Conservation (phyloP, 2,888 invertebrate genomes). For the Incurvaria masculella region DNA sequence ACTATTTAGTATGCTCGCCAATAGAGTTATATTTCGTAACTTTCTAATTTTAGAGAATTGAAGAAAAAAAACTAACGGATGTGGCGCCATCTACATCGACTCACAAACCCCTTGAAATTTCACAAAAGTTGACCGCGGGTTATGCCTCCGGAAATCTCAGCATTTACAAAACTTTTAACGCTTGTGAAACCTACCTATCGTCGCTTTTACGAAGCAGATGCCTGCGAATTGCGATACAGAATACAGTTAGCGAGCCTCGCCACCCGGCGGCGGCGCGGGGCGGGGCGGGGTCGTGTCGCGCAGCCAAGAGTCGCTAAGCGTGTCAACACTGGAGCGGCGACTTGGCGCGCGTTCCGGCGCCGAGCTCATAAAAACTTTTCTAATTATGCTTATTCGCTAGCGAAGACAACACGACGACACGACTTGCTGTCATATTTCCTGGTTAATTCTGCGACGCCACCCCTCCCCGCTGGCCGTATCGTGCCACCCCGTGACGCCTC, state of each 20-base stretch:
- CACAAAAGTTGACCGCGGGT: too few species aligned
- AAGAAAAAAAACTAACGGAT: too few species aligned
- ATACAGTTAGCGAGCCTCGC: neutral
- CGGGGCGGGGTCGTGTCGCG: neutral
- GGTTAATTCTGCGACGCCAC: slow-evolving; percentile 36
- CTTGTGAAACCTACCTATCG: neutral
- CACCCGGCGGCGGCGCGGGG: too few species aligned
- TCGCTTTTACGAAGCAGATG: neutral
- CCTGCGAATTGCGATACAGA: neutral
- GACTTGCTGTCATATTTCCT: slow-evolving; percentile 41
- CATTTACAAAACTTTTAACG: neutral
- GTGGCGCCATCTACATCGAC: too few species aligned
- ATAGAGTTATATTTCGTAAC: too few species aligned
- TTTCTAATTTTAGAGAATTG: too few species aligned
- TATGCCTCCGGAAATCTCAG: too few species aligned
- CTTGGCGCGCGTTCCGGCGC: slow-evolving; percentile 26
- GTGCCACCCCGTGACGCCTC: neutral
- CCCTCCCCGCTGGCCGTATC: neutral
- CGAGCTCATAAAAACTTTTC: slow-evolving; percentile 52
- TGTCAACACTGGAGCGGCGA: slow-evolving; percentile 22
- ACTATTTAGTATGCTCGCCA: too few species aligned
- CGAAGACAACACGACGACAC: slow-evolving; percentile 29
- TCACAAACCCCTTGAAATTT: too few species aligned
- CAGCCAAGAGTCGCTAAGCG: neutral
- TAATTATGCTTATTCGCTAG: slow-evolving; percentile 54